A percentile compares a stretch with the other conserved stretches of the same genome.
phyloP scores from a whole-genome alignment of 2,888 invertebrate species.

The Eremobia ochroleuca region DNA sequence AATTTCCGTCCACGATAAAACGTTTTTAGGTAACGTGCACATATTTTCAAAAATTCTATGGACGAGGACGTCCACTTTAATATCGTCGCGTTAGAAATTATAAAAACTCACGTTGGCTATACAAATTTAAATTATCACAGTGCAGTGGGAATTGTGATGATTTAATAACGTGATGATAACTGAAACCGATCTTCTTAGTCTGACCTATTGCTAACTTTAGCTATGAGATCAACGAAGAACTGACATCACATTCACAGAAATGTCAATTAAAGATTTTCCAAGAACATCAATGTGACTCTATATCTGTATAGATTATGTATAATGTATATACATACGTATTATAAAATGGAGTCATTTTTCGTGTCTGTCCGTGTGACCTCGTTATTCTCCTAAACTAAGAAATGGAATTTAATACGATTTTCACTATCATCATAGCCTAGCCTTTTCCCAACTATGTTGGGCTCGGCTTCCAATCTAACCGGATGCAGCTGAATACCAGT shows the following conservation, averaged over 20 bases:
- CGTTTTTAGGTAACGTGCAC: background rate
- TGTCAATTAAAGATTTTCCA: background rate
- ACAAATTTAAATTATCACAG: background rate
- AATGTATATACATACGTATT: no score
- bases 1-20: background rate
- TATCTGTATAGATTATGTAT: no score
- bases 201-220: background rate
- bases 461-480: no score
- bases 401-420: no score
- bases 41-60: background rate
- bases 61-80: background rate
- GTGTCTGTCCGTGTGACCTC: no score
- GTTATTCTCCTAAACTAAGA: no score
- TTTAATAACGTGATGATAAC: background rate
- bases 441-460: no score
- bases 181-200: background rate
- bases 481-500: no score
- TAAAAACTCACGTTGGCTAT: background rate
- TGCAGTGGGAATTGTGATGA: background rate
- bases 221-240: background rate
- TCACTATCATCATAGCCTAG: no score
- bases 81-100: background rate
- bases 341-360: no score
- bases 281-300: constrained; percentile 12
- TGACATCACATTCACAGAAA: constrained; percentile 4